Base-by-base conservation (phyloP, 2,888 invertebrate species). In the Chrysina gloriosa region DNA sequence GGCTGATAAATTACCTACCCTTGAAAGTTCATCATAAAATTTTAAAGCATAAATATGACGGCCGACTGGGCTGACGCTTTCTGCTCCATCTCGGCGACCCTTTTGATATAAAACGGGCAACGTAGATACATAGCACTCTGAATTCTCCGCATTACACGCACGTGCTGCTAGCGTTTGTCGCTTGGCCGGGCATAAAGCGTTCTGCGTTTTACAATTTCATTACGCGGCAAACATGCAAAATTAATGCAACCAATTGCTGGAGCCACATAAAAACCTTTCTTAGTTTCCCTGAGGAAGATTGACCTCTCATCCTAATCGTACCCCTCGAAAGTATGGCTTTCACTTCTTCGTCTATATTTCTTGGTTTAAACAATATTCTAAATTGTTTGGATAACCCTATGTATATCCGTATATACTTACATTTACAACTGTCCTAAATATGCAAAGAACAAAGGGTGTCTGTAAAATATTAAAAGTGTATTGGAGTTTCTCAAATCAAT, bases 61-160 rank as follows among this genome's bases (percentile, higher is more conserved):
- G 34, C 34, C 14, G 9, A 27, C n/a, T 25, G 25, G 23, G 23
- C 47, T 47, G 47, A 47, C 29, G 50, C 29, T 14, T 52, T n/a
- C 23, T 16, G 16, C 27, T 29, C 16, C 52, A 19, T 11, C 31
- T 31, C 7, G 14, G 7, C 31, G 31, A 61, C 58, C 58, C 42
- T 61, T 42, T 42, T 42, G 25, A 61, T 45, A 61, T 61, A 61
- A 45, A 61, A 42, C 39, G 9, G 23, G 58, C 6, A 61, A 45
- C 25, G 14, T 61, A 45, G 42, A 56, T 39, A 56, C 25, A 39
- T 34, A 31, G 19, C 39, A 16, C 25, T 16, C 27, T 61, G 45
- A 61, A 61, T 61, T 61, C 42, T 42, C 42, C 42, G 27, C 58
- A 61, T 61, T 61, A 61, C 25, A 27, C 27, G 45, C 58, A 61